A percentile compares a stretch with the other conserved stretches of the same genome.
phyloP scores from a whole-genome alignment of 2,113 vertebrate genomes.

The Chaetodon auriga region DNA sequence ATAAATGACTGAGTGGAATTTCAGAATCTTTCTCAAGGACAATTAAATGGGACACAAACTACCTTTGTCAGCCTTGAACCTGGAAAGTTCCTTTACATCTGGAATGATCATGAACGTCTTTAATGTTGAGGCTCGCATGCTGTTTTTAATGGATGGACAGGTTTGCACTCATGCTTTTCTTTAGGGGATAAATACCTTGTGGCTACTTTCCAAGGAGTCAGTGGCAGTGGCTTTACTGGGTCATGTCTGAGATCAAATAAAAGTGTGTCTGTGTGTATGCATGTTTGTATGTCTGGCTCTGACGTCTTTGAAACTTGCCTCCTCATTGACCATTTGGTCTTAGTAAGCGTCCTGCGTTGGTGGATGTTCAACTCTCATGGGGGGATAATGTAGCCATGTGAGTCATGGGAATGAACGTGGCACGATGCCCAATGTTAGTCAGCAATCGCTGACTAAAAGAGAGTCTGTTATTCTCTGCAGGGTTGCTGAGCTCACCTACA shows the following conservation, averaged over 20 bases:
- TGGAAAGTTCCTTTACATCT: neutral
- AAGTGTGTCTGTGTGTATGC: conserved; percentile 4
- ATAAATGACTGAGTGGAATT: neutral
- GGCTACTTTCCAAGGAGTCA: neutral
- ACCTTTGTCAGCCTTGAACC: neutral
- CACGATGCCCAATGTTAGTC: conserved; percentile 41
- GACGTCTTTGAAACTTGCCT: conserved; percentile 1
- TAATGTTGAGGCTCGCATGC: neutral
- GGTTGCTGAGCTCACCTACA: conserved; percentile 50
- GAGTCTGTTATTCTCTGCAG: conserved; percentile 21
- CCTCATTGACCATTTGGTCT: conserved; percentile 18
- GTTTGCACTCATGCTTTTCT: neutral
- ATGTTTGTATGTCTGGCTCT: conserved; percentile 31
- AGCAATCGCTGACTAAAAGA: conserved; percentile 37
- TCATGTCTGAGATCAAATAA: conserved; percentile 26
- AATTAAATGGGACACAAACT: neutral
- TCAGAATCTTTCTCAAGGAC: neutral
- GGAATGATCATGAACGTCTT: neutral
- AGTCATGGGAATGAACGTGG: conserved; percentile 41
- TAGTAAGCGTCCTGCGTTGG: conserved; percentile 35
- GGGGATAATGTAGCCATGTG: conserved; percentile 14
- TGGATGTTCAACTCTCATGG: conserved; percentile 37
- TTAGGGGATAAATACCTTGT: conserved; percentile 14
- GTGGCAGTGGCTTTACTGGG: neutral
- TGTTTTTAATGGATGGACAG: conserved; percentile 8